Evolutionary conservation across 2,797 vertebrate genomes (phyloP).

Genomic region (Orestias chungarensis): DNA sequence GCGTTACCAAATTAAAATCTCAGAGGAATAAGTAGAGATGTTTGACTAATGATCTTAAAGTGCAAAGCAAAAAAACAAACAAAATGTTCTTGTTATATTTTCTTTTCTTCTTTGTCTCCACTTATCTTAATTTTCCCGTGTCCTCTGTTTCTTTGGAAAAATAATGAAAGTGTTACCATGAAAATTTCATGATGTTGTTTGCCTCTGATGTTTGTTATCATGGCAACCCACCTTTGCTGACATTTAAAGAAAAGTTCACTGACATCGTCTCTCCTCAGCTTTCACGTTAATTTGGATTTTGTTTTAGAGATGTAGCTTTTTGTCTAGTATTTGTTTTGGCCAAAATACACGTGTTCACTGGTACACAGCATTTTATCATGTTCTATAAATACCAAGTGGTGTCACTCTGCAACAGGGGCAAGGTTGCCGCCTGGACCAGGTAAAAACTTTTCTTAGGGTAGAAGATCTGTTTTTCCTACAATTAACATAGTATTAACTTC

Average conservation of each 20-base stretch:
- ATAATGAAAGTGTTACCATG: constrained; percentile 66
- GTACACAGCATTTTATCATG: constrained; percentile 38
- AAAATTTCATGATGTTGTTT: constrained; percentile 62
- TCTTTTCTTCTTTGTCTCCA: not conserved
- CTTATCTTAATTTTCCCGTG: not conserved
- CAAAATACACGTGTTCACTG: constrained; percentile 26
- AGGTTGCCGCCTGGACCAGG: constrained; percentile 42
- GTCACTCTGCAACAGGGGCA: constrained; percentile 29
- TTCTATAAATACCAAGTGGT: constrained; percentile 52
- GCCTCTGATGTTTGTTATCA: constrained; percentile 60
- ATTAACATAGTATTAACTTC: constrained; percentile 56
- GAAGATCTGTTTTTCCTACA: constrained; percentile 36
- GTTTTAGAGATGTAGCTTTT: constrained; percentile 7
- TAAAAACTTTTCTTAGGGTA: constrained; percentile 53
- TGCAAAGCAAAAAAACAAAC: constrained; percentile 10
- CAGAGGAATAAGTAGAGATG: constrained; percentile 27
- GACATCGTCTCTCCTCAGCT: constrained; percentile 40
- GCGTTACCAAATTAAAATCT: constrained; percentile 30
- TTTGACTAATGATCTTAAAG: constrained; percentile 2
- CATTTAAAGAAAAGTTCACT: constrained; percentile 72
- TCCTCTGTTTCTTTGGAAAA: constrained; percentile 25
- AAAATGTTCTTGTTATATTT: not conserved
- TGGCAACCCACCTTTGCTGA: constrained; percentile 62
- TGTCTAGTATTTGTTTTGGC: constrained; percentile 14
- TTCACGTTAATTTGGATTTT: constrained; percentile 30